A percentile compares a stretch with the other conserved stretches of the same genome.
Conservation (phyloP, 2,888 invertebrate species). For the Marronus borbonicus region DNA sequence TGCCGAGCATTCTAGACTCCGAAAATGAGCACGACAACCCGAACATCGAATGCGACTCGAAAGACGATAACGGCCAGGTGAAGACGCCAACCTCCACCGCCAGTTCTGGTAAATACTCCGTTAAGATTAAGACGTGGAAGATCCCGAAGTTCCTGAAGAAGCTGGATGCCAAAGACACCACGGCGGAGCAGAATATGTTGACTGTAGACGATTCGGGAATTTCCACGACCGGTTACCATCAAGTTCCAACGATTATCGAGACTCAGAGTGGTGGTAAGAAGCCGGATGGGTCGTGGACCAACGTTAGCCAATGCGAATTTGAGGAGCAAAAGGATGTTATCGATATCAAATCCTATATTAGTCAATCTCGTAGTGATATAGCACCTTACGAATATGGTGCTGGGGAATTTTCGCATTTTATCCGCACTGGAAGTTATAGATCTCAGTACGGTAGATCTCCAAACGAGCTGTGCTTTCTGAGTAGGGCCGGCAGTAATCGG, state of each 20-base stretch:
- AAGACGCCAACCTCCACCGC: slow-evolving; percentile 81
- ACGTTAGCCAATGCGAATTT: slow-evolving; percentile 53
- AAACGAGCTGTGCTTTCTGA: slow-evolving; percentile 67
- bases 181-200: slow-evolving; percentile 62
- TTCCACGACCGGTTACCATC: slow-evolving; percentile 73
- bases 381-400: slow-evolving; percentile 67
- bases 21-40: slow-evolving; percentile 76
- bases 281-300: slow-evolving; percentile 50
- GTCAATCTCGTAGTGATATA: slow-evolving; percentile 82
- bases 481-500: slow-evolving; percentile 69
- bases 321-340: slow-evolving; percentile 74
- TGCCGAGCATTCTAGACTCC: slow-evolving; percentile 88
- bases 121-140: slow-evolving; percentile 79
- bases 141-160: slow-evolving; percentile 80
- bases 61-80: slow-evolving; percentile 71
- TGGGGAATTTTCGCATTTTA: slow-evolving; percentile 74
- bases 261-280: slow-evolving; percentile 49
- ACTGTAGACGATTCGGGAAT: slow-evolving; percentile 55
- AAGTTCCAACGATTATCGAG: slow-evolving; percentile 75
- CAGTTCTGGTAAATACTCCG: slow-evolving; percentile 73
- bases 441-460: slow-evolving; percentile 79
- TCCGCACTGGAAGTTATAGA: slow-evolving; percentile 80
- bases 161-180: slow-evolving; percentile 70
- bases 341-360: slow-evolving; percentile 81
- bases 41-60: slow-evolving; percentile 68